Conservation (phyloP, 37 sponge, comb jelly and placozoan species). For the Bolinopsis microptera region DNA sequence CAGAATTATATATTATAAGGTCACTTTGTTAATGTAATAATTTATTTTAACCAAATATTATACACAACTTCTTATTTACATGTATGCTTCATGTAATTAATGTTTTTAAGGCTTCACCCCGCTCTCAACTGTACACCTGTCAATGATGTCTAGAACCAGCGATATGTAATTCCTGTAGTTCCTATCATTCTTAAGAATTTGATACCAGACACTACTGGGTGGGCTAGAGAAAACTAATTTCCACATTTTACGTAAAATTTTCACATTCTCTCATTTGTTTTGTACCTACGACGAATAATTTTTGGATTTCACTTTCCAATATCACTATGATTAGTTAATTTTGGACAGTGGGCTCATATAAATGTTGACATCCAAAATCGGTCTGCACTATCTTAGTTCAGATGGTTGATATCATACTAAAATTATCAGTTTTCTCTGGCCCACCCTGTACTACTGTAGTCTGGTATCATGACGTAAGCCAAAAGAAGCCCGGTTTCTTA, state of each 20-base stretch:
- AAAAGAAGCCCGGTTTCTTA: not conserved
- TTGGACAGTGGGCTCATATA: no score
- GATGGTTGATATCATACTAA: no score
- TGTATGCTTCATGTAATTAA: not conserved
- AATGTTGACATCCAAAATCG: no score
- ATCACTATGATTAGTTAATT: no score
- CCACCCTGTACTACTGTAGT: no score
- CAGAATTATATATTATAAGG: slow-evolving; percentile 46
- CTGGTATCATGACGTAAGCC: not conserved
- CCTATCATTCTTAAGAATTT: not conserved
- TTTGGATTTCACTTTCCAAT: no score
- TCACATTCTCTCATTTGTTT: no score
- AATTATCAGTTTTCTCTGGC: no score
- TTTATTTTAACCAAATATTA: slow-evolving; percentile 36
- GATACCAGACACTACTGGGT: not conserved
- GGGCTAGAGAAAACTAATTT: no score
- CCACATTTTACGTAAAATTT: no score
- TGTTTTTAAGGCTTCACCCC: not conserved
- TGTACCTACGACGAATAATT: no score
- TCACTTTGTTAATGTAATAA: slow-evolving; percentile 54
- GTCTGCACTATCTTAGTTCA: no score
- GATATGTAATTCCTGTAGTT: not conserved
- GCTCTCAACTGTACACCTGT: not conserved
- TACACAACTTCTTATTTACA: slow-evolving; percentile 24
- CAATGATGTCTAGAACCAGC: not conserved